Base-by-base conservation (phyloP, 2,797 vertebrate genomes). In the Chelonia mydas region DNA sequence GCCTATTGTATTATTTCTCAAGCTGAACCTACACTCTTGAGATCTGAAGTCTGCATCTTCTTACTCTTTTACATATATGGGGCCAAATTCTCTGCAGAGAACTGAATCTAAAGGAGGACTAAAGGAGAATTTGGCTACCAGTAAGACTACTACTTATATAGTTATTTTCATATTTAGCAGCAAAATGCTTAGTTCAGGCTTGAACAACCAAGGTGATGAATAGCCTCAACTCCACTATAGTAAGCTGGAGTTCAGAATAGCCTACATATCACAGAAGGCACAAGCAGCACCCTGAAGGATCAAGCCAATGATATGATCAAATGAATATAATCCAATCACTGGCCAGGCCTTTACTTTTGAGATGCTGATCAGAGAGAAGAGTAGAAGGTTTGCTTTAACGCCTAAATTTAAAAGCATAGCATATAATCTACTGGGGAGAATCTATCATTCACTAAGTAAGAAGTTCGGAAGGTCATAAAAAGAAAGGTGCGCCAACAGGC, bases 221-320 rank as follows among this genome's bases (percentile, higher is more conserved):
- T 3, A 51, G 41, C 83, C 12, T 86, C 78, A 53, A 21, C 81
- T 90, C 31, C 59, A 88, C 86, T 83, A 53, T 25, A 94, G 54
- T 77, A 80, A 95, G 84, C 37, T 84, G 21, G 81, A 92, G 33
- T 86, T 72, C 85, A 92, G 77, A 90, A 45, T 37, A 89, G 17
- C 21, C 27, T 78, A 28, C 28, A 15, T 59, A 88, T 79, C 27
- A 88, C 19, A 87, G 53, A 83, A 31, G 61, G 55, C 72, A 49
- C 72, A 82, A 74, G 72, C 59, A 87, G 33, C 33, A 61, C 51
- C 4, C 15, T 53, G 92, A 87, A 55, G 55, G 94, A 94, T 83
- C 31, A 84, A 88, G 47, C 79, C 68, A 82, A 33, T n/a, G 23
- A 10, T 76, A 90, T 83, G 81, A 53, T 45, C 0, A 1, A 82